Conservation (phyloP, 2,113 vertebrate species). For the Trematocara nigrifrons region DNA sequence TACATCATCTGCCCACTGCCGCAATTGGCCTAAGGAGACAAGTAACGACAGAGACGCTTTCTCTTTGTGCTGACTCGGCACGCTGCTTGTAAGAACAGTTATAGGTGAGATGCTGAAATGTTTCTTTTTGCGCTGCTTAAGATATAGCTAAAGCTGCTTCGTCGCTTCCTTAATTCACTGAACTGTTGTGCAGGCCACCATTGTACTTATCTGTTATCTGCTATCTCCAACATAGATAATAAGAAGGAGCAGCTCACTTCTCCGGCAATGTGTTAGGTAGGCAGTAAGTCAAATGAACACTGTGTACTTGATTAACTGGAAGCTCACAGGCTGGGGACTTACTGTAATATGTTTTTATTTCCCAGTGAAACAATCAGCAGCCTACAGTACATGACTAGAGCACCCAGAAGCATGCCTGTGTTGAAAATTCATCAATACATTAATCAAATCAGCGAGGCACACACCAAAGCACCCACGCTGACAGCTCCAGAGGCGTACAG, state of each 20-base stretch:
- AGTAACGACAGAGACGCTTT: not conserved
- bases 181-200: not conserved
- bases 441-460: constrained; percentile 8
- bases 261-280: not conserved
- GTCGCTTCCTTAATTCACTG: not conserved
- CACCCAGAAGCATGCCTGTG: not conserved
- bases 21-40: not conserved
- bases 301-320: not conserved
- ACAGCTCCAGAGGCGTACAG: constrained; percentile 1
- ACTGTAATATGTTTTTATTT: not conserved
- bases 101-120: not conserved
- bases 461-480: not conserved
- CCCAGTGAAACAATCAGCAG: not conserved
- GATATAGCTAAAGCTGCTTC: not conserved
- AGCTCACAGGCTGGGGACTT: not conserved
- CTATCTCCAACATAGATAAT: not conserved
- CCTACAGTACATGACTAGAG: not conserved
- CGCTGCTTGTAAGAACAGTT: not conserved
- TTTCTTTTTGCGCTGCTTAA: not conserved
- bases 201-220: not conserved
- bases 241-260: not conserved
- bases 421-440: constrained; percentile 16
- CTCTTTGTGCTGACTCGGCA: constrained; percentile 1
- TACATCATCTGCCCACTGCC: not conserved
- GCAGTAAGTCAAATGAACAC: not conserved